A percentile compares a stretch with the other conserved stretches of the same genome.
phyloP scores from a whole-genome alignment of 1,140 invertebrate species.

The Drosophila truncata region DNA sequence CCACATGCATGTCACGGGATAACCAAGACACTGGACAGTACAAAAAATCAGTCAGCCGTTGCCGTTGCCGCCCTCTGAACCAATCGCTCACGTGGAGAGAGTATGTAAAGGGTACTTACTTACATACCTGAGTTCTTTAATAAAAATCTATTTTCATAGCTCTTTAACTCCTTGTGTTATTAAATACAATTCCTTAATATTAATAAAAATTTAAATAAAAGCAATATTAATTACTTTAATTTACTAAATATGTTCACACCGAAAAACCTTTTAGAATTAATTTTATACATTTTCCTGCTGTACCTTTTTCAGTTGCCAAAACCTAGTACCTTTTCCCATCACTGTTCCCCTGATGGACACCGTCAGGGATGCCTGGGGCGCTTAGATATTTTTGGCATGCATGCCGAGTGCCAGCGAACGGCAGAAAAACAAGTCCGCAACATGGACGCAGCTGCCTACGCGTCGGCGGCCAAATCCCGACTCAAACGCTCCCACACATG shows the following conservation, averaged over 20 bases:
- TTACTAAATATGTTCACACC: not conserved
- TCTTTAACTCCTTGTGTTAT: not conserved
- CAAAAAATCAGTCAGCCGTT: conserved; percentile 27
- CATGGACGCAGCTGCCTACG: conserved; percentile 57
- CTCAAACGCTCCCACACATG: conserved; percentile 27
- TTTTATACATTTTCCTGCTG: not conserved
- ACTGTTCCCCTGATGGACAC: conserved; percentile 5
- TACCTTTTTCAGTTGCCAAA: not conserved
- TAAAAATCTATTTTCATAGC: too few species aligned
- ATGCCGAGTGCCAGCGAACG: conserved; percentile 34
- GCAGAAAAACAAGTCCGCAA: conserved; percentile 46
- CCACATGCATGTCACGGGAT: conserved; percentile 64
- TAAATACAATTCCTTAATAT: not conserved
- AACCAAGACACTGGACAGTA: conserved; percentile 62
- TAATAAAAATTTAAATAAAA: not conserved
- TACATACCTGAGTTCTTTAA: not conserved
- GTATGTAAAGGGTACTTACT: not conserved
- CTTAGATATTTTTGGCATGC: conserved; percentile 72
- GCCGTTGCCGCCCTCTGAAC: not conserved
- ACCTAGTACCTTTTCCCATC: conserved; percentile 3
- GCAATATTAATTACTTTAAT: not conserved
- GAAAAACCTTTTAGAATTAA: not conserved
- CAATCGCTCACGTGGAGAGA: conserved; percentile 5
- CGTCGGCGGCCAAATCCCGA: conserved; percentile 57
- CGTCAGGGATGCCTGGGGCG: conserved; percentile 46